A percentile compares a stretch with the other conserved stretches of the same genome.
phyloP scores from a whole-genome alignment of 1,140 invertebrate species.

The Phocides pigmalion region DNA sequence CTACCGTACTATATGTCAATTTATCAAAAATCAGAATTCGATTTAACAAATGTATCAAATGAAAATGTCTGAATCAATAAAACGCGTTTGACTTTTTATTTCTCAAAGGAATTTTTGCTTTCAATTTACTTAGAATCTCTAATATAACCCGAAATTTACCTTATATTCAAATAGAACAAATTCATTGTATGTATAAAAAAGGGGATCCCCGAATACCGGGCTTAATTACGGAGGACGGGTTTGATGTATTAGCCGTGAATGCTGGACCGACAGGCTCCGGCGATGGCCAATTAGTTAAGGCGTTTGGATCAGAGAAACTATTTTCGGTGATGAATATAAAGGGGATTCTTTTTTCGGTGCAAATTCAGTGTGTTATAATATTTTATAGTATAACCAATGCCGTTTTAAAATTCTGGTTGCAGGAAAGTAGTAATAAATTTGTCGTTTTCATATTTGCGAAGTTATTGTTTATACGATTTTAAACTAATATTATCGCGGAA shows the following conservation, averaged over 20 bases:
- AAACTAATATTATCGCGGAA: too few species aligned
- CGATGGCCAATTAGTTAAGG: not conserved
- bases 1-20: too few species aligned
- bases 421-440: too few species aligned
- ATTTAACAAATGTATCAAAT: too few species aligned
- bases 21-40: too few species aligned
- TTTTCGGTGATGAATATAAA: not conserved
- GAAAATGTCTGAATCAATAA: too few species aligned
- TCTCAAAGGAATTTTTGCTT: not conserved
- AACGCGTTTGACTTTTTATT: not conserved
- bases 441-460: too few species aligned
- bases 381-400: too few species aligned
- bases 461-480: too few species aligned
- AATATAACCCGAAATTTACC: not conserved
- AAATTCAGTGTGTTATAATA: too few species aligned
- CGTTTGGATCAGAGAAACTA: not conserved
- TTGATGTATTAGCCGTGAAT: conserved; percentile 1
- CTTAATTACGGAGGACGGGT: not conserved
- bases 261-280: not conserved
- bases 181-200: not conserved
- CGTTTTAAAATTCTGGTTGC: too few species aligned
- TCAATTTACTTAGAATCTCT: not conserved
- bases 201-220: not conserved
- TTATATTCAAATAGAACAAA: not conserved
- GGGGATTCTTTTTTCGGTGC: not conserved